Evolutionary conservation across 2,888 invertebrate species (phyloP).

Genomic region (Tipula lateralis): DNA sequence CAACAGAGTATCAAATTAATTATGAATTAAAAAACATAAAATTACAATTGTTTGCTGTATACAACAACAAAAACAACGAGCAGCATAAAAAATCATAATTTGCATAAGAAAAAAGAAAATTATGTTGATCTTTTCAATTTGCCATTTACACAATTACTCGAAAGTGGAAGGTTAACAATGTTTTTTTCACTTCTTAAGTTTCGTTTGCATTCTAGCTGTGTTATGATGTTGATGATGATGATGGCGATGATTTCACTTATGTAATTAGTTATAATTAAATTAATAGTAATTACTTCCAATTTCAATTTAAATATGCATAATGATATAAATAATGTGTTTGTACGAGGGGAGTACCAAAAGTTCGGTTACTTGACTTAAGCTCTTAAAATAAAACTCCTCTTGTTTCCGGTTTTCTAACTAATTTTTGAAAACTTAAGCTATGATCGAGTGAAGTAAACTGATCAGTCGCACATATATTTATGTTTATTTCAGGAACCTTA

Average conservation of each 20-base stretch:
- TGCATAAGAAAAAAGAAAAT: conserved; percentile 14
- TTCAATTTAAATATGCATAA: neutral
- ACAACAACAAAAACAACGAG: neutral
- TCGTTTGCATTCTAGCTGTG: neutral
- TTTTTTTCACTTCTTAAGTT: neutral
- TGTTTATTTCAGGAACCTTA: too few species aligned
- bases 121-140: neutral
- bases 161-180: neutral
- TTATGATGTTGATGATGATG: neutral
- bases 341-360: too few species aligned
- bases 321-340: neutral
- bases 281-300: neutral
- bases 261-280: neutral
- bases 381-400: too few species aligned
- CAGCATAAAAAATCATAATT: neutral
- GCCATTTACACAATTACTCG: neutral
- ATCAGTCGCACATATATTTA: too few species aligned
- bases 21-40: neutral
- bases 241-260: neutral
- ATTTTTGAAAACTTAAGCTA: too few species aligned
- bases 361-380: too few species aligned
- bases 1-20: conserved; percentile 11
- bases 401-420: too few species aligned
- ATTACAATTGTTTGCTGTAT: neutral
- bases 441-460: too few species aligned